Base-by-base conservation (phyloP, 35 echinoderm and acorn worm species). In the Ptychodera flava region DNA sequence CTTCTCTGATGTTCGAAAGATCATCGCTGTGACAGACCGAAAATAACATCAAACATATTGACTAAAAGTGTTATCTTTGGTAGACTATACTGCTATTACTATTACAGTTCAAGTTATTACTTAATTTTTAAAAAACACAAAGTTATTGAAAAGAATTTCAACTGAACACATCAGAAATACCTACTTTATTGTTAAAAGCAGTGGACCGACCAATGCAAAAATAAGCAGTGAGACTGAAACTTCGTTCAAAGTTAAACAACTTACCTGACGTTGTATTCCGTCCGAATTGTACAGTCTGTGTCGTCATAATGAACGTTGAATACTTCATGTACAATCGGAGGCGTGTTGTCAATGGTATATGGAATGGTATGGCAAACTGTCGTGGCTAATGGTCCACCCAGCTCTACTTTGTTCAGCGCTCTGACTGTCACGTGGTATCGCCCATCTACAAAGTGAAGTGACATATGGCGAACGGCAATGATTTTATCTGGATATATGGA, bases 381-480 rank as follows among this genome's bases (percentile, higher is more conserved):
- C 16, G 84, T 28, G 0, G 89, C 81, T 75, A 90, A 37, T n/a
- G 89, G 89, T 29, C 89, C 83, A 15, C 89, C 89, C 78, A 90
- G 85, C 35, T 85, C 76, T 16, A 90, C 89, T 33, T 90, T 90
- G 36, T 90, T 90, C n/a, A 90, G 76, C 31, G 81, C 89, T 16
- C 89, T 64, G 12, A 90, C 89, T 14, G 38, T 90, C 36, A 90
- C 78, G 76, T 85, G 84, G 36, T 90, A 90, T 1, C 35, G 32
- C 16, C 75, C 82, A 85, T 90, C 89, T 90, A 33, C 77, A 38
- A 0, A 32, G n/a, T n/a, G n/a, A n/a, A n/a, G n/a, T n/a, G n/a
- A n/a, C n/a, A n/a, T n/a, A n/a, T n/a, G n/a, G n/a, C n/a, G n/a
- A n/a, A n/a, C n/a, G n/a, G n/a, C n/a, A n/a, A n/a, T n/a, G n/a